Conservation (phyloP, 2,113 vertebrate species). For the Picathartes gymnocephalus region DNA sequence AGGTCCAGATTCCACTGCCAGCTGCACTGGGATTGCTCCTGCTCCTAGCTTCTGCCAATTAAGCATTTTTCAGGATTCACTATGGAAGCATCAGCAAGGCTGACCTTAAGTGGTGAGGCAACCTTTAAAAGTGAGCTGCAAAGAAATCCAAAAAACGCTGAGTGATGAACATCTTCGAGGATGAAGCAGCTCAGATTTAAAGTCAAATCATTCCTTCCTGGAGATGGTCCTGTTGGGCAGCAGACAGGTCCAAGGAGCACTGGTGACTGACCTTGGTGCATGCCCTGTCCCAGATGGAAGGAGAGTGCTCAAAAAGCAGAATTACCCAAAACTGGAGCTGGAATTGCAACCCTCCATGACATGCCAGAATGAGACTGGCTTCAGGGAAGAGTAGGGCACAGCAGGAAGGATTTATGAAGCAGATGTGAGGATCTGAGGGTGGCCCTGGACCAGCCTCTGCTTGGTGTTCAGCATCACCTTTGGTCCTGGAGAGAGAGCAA, state of each 20-base stretch:
- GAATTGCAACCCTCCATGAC: neutral
- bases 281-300: neutral
- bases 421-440: neutral
- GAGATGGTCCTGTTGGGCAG: neutral
- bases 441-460: neutral
- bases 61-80: neutral
- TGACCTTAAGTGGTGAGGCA: neutral
- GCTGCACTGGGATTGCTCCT: neutral
- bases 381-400: neutral
- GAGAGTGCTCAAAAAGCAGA: neutral
- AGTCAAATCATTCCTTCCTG: neutral
- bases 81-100: neutral
- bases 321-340: neutral
- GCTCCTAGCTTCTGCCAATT: neutral
- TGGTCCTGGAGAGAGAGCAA: neutral
- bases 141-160: neutral
- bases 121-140: neutral
- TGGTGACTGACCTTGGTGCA: accelerated
- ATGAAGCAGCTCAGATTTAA: neutral
- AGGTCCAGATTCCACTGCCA: neutral
- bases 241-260: too few relatives aligned
- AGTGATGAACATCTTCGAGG: neutral
- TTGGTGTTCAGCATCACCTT: neutral
- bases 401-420: neutral
- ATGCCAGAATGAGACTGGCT: neutral